Percentiles rank a stretch among this genome's conserved stretches.
These are phyloP conservation scores for Lottia gigantea DNA, from an alignment of 2,888 invertebrate species.

Conservation along the genomic window DNA sequence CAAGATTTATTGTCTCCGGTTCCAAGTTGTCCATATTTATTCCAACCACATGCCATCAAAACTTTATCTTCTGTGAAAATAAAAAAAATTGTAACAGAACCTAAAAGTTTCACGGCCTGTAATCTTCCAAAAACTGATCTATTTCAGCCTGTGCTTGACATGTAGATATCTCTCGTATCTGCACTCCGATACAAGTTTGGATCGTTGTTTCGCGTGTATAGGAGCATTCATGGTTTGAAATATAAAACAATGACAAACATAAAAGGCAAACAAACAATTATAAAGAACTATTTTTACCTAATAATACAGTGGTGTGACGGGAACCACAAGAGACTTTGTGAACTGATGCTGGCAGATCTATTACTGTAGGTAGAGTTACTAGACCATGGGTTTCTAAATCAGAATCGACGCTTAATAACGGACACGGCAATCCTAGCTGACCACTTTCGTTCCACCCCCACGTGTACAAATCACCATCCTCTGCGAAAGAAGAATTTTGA, in stretches of 20 bases:
- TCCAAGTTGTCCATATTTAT: constrained; percentile 84
- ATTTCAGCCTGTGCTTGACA: no score
- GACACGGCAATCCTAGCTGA: constrained; percentile 78
- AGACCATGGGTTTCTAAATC: constrained; percentile 14
- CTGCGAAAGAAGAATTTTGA: constrained; percentile 35
- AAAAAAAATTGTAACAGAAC: constrained; percentile 7
- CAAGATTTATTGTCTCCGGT: constrained; percentile 42
- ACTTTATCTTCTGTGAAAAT: constrained; percentile 73
- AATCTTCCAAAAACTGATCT: no score
- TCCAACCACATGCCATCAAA: constrained; percentile 83
- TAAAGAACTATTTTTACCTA: constrained; percentile 71
- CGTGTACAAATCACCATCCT: constrained; percentile 81
- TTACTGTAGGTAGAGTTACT: neutral
- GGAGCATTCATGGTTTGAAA: no score
- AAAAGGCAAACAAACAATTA: no score
- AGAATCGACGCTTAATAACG: neutral
- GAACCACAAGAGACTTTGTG: constrained; percentile 78
- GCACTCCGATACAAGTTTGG: no score
- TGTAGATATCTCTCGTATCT: no score
- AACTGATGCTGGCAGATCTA: constrained; percentile 18
- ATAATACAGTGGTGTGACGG: constrained; percentile 78
- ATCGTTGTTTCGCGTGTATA: no score
- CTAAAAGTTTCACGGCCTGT: no score
- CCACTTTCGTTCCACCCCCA: constrained; percentile 95
- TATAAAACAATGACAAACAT: no score